These are phyloP conservation scores for Gopherus evgoodei DNA, from an alignment of 2,113 vertebrate genomes.

Conservation along the genomic window DNA sequence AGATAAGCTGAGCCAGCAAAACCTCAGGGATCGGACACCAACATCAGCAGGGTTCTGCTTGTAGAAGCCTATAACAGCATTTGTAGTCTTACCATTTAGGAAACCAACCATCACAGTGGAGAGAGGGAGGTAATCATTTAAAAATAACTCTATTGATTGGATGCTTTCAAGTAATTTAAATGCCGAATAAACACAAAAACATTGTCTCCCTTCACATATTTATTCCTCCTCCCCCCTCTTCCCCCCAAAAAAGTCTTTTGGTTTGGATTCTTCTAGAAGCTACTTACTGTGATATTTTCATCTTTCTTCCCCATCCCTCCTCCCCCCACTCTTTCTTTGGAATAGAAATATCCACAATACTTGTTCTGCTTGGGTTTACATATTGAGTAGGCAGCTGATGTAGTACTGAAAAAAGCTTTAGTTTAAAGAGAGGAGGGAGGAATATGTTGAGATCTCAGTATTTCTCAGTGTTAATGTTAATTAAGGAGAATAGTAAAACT, in stretches of 20 bases:
- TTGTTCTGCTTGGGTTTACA: not conserved
- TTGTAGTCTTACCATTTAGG: constrained; percentile 33
- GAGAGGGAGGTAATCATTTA: not conserved
- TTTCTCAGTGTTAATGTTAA: constrained; percentile 39
- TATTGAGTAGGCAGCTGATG: not conserved
- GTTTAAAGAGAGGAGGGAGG: not conserved
- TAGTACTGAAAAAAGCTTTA: not conserved
- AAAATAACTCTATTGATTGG: not conserved
- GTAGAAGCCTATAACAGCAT: constrained; percentile 19
- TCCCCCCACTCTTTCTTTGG: not conserved
- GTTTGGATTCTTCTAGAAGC: not conserved
- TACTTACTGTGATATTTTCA: not conserved
- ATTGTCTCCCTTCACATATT: constrained; percentile 20
- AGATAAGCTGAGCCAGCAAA: constrained; percentile 71
- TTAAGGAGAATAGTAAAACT: constrained; percentile 52
- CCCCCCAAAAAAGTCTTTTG: not conserved
- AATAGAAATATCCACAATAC: not conserved
- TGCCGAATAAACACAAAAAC: constrained; percentile 14
- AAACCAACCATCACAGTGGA: not conserved
- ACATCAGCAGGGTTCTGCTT: constrained; percentile 64
- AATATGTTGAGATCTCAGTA: constrained; percentile 37
- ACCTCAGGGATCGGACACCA: constrained; percentile 47
- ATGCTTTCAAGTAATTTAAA: constrained; percentile 16
- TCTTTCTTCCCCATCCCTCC: not conserved
- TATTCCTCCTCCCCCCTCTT: not conserved